Evolutionary conservation across 2,797 vertebrate species (phyloP).

Genomic region (Anas georgica): DNA sequence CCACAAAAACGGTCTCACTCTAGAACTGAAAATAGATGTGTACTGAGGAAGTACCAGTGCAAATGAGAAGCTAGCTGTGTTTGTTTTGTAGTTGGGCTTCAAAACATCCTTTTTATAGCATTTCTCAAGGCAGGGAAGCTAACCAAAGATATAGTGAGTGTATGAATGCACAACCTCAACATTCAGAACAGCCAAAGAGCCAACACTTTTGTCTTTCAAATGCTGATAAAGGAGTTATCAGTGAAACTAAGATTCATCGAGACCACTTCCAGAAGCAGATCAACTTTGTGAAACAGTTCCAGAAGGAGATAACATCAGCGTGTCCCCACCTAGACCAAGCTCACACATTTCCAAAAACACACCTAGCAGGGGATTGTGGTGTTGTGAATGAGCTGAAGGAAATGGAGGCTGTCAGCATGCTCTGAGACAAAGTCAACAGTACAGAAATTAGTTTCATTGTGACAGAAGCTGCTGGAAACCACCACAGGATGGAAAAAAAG

Average conservation of each 20-base stretch:
- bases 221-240: not conserved
- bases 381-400: not conserved
- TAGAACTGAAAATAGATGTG: not conserved
- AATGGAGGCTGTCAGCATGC: not conserved
- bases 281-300: not conserved
- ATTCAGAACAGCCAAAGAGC: not conserved
- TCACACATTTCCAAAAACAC: not conserved
- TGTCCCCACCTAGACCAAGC: not conserved
- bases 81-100: slow-evolving; percentile 8
- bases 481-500: not conserved
- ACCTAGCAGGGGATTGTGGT: not conserved
- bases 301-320: not conserved
- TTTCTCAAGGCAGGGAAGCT: not conserved
- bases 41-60: slow-evolving; percentile 12
- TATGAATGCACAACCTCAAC: accelerated
- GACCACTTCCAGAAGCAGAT: not conserved
- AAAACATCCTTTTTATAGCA: not conserved
- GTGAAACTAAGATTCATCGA: not conserved
- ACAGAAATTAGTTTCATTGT: not conserved
- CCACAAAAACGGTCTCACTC: not conserved
- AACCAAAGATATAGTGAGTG: not conserved
- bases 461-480: not conserved
- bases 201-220: not conserved
- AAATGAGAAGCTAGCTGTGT: not conserved
- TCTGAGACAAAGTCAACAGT: not conserved